phyloP scores from a whole-genome alignment of 2,888 invertebrate genomes.

The Eupithecia insigniata region DNA sequence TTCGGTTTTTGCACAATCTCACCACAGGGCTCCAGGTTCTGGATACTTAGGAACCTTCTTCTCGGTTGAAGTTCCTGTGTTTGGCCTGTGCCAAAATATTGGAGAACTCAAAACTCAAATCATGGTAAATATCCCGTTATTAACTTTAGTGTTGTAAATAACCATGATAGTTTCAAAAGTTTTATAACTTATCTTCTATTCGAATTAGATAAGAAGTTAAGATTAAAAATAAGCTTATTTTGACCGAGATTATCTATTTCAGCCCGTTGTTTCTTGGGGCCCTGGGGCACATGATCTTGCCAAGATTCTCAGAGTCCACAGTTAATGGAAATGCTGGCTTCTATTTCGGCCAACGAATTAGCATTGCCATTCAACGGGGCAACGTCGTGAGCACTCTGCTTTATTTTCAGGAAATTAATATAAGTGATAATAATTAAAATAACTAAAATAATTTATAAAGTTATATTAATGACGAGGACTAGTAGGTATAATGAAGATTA shows the following conservation, averaged over 20 bases:
- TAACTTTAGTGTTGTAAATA: no score
- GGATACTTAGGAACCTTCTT: no score
- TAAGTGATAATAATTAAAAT: background rate
- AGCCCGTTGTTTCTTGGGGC: background rate
- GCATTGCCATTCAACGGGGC: background rate
- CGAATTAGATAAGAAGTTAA: background rate
- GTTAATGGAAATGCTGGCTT: background rate
- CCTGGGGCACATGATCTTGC: background rate
- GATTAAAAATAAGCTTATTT: background rate
- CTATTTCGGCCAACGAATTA: background rate
- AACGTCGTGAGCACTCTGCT: background rate
- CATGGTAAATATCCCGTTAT: no score
- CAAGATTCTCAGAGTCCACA: background rate
- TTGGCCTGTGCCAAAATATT: no score
- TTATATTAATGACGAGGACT: slow-evolving; percentile 24
- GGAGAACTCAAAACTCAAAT: no score
- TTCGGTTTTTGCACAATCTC: no score
- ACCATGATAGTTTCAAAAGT: no score
- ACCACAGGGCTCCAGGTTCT: no score
- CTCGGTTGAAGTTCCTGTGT: no score
- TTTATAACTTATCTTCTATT: background rate
- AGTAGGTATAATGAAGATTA: slow-evolving; percentile 21
- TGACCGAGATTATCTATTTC: background rate
- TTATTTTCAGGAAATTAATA: background rate
- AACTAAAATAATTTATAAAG: background rate